These are phyloP conservation scores for Ormyrus rosae DNA, from an alignment of 2,888 invertebrate genomes.

Conservation along the genomic window DNA sequence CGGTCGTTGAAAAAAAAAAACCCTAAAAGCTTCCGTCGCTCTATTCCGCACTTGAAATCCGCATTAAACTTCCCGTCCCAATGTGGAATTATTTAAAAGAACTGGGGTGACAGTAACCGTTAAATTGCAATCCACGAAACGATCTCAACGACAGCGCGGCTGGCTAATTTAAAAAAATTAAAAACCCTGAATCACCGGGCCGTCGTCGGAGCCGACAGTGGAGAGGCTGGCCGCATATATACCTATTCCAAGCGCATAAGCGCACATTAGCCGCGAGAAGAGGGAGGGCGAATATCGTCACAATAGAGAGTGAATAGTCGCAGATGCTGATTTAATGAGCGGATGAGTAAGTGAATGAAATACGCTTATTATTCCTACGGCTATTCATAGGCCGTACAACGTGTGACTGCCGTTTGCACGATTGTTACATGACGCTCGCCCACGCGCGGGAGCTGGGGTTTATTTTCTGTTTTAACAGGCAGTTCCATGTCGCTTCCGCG, in stretches of 20 bases:
- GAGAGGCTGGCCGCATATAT: neutral
- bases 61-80: too few species aligned
- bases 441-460: neutral
- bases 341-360: constrained; percentile 41
- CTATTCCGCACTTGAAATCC: too few species aligned
- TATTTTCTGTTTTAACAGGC: too few species aligned
- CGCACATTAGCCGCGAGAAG: constrained; percentile 12
- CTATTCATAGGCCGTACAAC: constrained; percentile 30
- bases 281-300: constrained; percentile 15
- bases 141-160: neutral
- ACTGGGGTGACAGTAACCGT: too few species aligned
- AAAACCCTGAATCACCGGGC: neutral
- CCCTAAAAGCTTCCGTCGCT: too few species aligned
- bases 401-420: constrained; percentile 19
- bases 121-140: too few species aligned
- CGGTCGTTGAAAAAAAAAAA: too few species aligned
- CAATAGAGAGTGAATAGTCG: constrained; percentile 41
- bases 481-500: too few species aligned
- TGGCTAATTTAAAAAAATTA: neutral
- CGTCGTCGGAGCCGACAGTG: neutral
- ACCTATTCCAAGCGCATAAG: neutral
- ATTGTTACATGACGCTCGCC: neutral
- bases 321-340: constrained; percentile 44
- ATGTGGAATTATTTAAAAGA: too few species aligned
- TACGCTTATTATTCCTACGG: constrained; percentile 36